A percentile compares a stretch with the other conserved stretches of the same genome.
phyloP scores from a whole-genome alignment of 2,797 vertebrate genomes.

The Etheostoma perlongum region DNA sequence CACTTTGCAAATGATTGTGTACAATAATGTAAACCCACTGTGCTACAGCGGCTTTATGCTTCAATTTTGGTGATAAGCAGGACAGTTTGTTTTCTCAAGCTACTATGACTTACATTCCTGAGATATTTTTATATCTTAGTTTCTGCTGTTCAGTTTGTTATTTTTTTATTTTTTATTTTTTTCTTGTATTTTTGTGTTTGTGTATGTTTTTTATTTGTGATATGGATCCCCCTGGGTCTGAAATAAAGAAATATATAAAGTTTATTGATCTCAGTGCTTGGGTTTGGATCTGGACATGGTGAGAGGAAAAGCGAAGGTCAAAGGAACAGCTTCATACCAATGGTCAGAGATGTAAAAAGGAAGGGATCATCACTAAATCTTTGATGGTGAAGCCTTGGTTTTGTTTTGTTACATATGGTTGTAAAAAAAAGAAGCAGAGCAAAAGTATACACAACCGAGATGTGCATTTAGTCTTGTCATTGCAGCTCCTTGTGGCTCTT shows the following conservation, averaged over 20 bases:
- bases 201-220: too few relatives aligned
- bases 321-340: neutral
- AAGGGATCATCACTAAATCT: slow-evolving; percentile 25
- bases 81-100: slow-evolving; percentile 10
- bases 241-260: too few relatives aligned
- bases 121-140: slow-evolving; percentile 11
- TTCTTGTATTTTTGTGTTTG: too few relatives aligned
- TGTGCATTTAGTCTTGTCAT: slow-evolving; percentile 61
- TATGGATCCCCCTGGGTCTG: too few relatives aligned
- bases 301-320: neutral
- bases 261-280: neutral
- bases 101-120: slow-evolving; percentile 23
- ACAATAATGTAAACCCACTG: slow-evolving; percentile 20
- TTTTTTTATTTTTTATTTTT: too few relatives aligned
- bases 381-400: slow-evolving; percentile 14
- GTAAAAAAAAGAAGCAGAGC: slow-evolving; percentile 4
- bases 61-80: slow-evolving; percentile 7
- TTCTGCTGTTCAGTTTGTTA: neutral
- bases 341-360: neutral
- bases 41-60: slow-evolving; percentile 9
- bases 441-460: slow-evolving; percentile 40
- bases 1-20: slow-evolving; percentile 20
- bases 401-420: slow-evolving; percentile 33
- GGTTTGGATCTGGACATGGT: slow-evolving; percentile 8
- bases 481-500: slow-evolving; percentile 68